phyloP scores from a whole-genome alignment of 2,888 invertebrate species.

The Agriotes lineatus region DNA sequence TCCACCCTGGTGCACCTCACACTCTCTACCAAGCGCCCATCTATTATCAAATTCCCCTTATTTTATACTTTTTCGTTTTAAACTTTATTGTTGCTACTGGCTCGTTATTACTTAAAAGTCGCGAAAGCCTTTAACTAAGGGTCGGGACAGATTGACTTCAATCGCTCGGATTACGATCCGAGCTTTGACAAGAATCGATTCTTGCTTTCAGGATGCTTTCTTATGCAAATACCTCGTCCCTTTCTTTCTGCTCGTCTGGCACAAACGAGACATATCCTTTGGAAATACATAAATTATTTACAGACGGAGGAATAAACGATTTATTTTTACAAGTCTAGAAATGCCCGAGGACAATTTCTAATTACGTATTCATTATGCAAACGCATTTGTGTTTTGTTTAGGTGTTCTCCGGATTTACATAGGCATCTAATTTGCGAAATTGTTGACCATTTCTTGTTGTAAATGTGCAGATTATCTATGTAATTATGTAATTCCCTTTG shows the following conservation, averaged over 20 bases:
- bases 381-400: neutral
- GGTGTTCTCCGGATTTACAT: slow-evolving; percentile 1
- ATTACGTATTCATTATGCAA: slow-evolving; percentile 6
- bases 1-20: slow-evolving; percentile 34
- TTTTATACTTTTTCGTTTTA: slow-evolving; percentile 20
- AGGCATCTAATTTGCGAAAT: slow-evolving; percentile 9
- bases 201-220: slow-evolving; percentile 6
- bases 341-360: slow-evolving; percentile 4
- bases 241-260: neutral
- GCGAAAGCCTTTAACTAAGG: neutral
- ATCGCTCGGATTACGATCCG: neutral
- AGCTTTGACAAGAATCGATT: slow-evolving; percentile 16
- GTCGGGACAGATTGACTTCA: neutral
- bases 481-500: neutral
- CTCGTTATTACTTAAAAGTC: neutral
- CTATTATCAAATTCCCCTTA: slow-evolving; percentile 39
- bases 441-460: neutral
- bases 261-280: slow-evolving; percentile 1
- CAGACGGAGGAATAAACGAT: slow-evolving; percentile 2
- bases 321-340: neutral
- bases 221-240: slow-evolving; percentile 7
- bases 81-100: neutral
- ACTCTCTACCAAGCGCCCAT: slow-evolving; percentile 29
- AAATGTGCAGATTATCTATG: neutral
- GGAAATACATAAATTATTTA: slow-evolving; percentile 7